Evolutionary conservation across 23 tunicate genomes (phyloP), one percentile per base, ranked within the genome.

Genomic region (Styela clava): DNA sequence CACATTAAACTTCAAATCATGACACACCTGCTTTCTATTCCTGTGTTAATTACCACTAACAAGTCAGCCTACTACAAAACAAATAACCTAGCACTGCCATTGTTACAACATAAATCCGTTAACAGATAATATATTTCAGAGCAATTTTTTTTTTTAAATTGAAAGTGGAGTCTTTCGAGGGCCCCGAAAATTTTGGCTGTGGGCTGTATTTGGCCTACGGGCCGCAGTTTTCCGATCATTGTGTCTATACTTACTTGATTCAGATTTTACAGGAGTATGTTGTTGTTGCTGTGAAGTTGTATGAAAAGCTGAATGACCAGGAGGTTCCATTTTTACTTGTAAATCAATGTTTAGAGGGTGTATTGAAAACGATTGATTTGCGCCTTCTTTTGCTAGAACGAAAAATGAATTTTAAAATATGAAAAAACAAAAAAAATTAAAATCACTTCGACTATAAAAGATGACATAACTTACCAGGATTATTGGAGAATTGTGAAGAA

Each of bases 341-440:
- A 36, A 33, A 56, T 36, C 64, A 33, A 36, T 52, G 64, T 76
- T 76, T 76, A 52, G 24, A 52, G 81, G 81, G n/a, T 76, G 81
- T 24, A 76, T 44, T 0, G 81, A 76, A 27, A 33, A 76, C 7
- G 81, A 36, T 36, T 76, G 81, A 52, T 25, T 52, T 26, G 26
- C 65, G 1, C 81, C 65, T 5, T 44, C 56, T 44, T 44, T 44
- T 5, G 56, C 56, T 44, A 12, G 16, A 67, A 27, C 24, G 19
- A 29, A 67, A 1, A 29, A 67, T 18, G 22, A 67, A 67, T 25
- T 29, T 25, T 67, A 24, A 1, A 67, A 29, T 67, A 67, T 12
- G 22, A 12, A 22, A 29, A 67, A 22, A 27, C 16, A 27, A 22
- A 27, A 67, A 27, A 29, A 25, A 16, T 25, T 67, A 0, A 61